A percentile compares a stretch with the other conserved stretches of the same genome.
phyloP scores from a whole-genome alignment of 2,113 vertebrate species.

The Percopsis transmontana region DNA sequence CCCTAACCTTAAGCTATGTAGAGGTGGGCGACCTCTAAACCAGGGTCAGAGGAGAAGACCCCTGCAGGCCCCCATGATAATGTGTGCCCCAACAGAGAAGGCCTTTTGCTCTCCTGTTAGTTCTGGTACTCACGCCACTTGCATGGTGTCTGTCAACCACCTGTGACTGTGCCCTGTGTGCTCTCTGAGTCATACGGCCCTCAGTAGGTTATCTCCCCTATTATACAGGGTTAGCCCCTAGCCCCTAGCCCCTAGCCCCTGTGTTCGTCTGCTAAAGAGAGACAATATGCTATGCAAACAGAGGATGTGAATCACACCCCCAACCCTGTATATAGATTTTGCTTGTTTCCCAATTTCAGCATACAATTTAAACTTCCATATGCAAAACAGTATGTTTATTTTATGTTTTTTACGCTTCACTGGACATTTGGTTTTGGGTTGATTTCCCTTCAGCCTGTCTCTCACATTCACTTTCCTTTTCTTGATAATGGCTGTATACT shows the following conservation, averaged over 20 bases:
- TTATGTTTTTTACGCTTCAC: slow-evolving; percentile 37
- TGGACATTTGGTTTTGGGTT: slow-evolving; percentile 48
- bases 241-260: not conserved
- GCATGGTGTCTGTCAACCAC: not conserved
- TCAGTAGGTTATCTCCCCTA: slow-evolving; percentile 14
- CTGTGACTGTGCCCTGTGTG: not conserved
- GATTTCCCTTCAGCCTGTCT: slow-evolving; percentile 1
- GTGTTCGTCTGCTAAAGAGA: slow-evolving; percentile 8
- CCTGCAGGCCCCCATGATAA: too few species aligned
- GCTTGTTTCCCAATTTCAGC: slow-evolving; percentile 10
- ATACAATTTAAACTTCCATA: slow-evolving; percentile 30
- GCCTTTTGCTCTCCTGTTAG: too few species aligned
- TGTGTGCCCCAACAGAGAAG: too few species aligned
- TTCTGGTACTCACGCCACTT: not conserved
- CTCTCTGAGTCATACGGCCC: too few species aligned
- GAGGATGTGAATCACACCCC: slow-evolving; percentile 5
- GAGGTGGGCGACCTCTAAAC: too few species aligned
- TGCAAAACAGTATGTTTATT: slow-evolving; percentile 37
- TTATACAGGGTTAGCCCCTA: slow-evolving; percentile 6
- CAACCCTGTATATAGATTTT: slow-evolving; percentile 2
- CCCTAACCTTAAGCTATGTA: too few species aligned
- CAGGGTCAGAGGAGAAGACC: too few species aligned
- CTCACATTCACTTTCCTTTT: slow-evolving; percentile 42
- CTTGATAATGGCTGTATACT: slow-evolving; percentile 9
- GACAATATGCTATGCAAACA: not conserved